Evolutionary conservation across 2,888 invertebrate genomes (phyloP), one percentile per base, ranked within the genome.

Genomic region (Seira sanloemensis): DNA sequence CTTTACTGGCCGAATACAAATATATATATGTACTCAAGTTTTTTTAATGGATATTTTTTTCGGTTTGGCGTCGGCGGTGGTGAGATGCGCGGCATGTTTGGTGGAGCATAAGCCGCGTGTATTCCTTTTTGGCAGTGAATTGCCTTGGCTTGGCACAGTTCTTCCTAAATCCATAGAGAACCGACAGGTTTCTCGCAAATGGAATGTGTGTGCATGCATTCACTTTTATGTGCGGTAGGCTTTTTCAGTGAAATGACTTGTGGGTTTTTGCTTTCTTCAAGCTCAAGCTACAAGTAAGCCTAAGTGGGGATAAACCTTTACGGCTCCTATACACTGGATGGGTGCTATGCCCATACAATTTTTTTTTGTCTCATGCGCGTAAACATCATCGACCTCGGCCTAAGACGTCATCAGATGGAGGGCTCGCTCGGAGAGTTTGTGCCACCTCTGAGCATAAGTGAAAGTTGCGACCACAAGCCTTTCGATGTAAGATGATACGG

Each of bases 371-470:
- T 46, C 78, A 83, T 83, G 83, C 83, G 83, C 83, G 78, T 24
- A 73, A 78, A 83, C 74, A 78, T 83, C 78, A 83, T 77, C 77
- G 73, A 58, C 67, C 72, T 83, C 77, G 83, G 78, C 83, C 69
- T 73, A 83, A 83, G 83, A 83, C 83, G 83, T 83, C 83, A 83
- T 83, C 83, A 83, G 78, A 78, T 78, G 25, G 19, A 54, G 78
- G 78, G 73, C 69, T 58, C 68, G 69, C 75, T 82, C 73, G n/a
- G n/a, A n/a, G n/a, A n/a, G n/a, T n/a, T n/a, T n/a, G n/a, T n/a
- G n/a, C n/a, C n/a, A n/a, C n/a, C n/a, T n/a, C n/a, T n/a, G n/a
- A n/a, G n/a, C n/a, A n/a, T n/a, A n/a, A n/a, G n/a, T n/a, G n/a
- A n/a, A n/a, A n/a, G n/a, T n/a, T n/a, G n/a, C n/a, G n/a, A n/a